phyloP scores from a whole-genome alignment of 1,140 invertebrate species.

The Listronotus oregonensis region DNA sequence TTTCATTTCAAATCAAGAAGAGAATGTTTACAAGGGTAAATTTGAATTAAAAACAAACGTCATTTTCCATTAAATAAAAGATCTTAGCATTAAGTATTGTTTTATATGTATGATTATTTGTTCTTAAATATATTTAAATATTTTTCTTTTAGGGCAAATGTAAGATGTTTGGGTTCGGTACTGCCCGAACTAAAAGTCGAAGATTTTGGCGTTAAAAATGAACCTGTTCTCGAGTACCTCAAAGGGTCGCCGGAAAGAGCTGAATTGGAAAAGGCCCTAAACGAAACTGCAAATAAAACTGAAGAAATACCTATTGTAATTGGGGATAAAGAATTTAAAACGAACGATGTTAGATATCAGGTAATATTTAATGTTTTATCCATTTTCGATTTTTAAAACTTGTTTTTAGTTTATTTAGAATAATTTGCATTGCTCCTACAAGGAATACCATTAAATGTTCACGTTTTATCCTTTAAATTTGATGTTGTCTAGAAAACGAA shows the following conservation, averaged over 20 bases:
- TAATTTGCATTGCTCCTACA: too few species aligned
- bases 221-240: conserved; percentile 79
- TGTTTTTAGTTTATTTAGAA: too few species aligned
- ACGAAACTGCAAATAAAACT: conserved; percentile 66
- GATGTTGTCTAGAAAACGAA: too few species aligned
- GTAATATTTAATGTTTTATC: conserved; percentile 53
- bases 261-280: conserved; percentile 74
- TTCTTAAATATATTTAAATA: background rate
- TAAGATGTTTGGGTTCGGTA: conserved; percentile 57
- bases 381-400: too few species aligned
- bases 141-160: conserved; percentile 29
- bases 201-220: conserved; percentile 78
- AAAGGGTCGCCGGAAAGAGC: conserved; percentile 82
- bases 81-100: background rate
- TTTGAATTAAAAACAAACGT: too few species aligned
- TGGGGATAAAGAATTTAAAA: conserved; percentile 83
- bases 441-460: too few species aligned
- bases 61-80: background rate
- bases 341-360: conserved; percentile 77
- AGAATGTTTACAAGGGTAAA: too few species aligned
- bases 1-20: too few species aligned
- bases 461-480: too few species aligned
- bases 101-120: background rate
- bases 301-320: conserved; percentile 93
- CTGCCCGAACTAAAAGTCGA: conserved; percentile 66